These are phyloP conservation scores for Melanaphis sacchari DNA, from an alignment of 1,140 invertebrate species.

Conservation along the genomic window DNA sequence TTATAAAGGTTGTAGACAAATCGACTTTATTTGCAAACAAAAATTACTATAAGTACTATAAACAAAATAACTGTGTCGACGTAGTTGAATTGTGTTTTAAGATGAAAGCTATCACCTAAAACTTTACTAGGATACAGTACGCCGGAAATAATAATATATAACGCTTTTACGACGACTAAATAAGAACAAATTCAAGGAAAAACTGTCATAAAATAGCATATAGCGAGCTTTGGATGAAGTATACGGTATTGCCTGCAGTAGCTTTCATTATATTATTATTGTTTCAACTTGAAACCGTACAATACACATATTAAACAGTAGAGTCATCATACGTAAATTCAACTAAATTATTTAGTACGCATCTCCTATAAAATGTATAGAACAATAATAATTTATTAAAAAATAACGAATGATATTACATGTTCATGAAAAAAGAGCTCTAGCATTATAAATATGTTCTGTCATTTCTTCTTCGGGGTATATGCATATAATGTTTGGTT, in stretches of 20 bases:
- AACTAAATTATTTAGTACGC: neutral
- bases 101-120: neutral
- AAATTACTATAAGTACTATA: too few relatives aligned
- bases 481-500: neutral
- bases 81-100: neutral
- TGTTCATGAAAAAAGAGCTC: neutral
- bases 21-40: neutral
- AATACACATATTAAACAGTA: neutral
- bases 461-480: neutral
- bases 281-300: neutral
- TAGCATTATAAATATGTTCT: neutral
- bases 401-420: slow-evolving; percentile 11
- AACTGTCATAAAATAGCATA: neutral
- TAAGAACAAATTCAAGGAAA: neutral
- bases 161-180: neutral
- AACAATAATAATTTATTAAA: slow-evolving; percentile 14
- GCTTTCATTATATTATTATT: neutral
- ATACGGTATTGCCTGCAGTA: neutral
- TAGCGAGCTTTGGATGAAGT: neutral
- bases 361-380: neutral
- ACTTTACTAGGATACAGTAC: neutral
- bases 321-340: neutral
- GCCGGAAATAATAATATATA: neutral
- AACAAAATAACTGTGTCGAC: neutral
- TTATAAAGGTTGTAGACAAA: neutral